Evolutionary conservation across 2,888 invertebrate species (phyloP).

Genomic region (Drymonia ruficornis): DNA sequence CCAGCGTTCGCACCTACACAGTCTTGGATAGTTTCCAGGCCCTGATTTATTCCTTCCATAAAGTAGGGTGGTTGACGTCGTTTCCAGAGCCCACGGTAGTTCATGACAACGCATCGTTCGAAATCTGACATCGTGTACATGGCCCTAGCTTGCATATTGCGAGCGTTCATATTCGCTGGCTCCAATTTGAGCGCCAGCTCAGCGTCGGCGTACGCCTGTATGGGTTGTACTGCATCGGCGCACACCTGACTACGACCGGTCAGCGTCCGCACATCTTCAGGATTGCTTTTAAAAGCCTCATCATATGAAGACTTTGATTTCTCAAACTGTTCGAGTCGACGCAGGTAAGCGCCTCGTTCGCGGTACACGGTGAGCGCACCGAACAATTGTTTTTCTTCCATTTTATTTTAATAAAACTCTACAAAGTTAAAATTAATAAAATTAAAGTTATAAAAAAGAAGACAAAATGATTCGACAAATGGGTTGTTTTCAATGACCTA

Average conservation of each 20-base stretch:
- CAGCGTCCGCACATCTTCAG: constrained; percentile 69
- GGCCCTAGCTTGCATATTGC: constrained; percentile 76
- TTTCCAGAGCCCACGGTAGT: constrained; percentile 62
- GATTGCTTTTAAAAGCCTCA: constrained; percentile 62
- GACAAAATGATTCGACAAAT: neutral
- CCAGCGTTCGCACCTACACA: constrained; percentile 76
- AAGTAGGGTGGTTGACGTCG: constrained; percentile 76
- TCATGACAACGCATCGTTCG: constrained; percentile 76
- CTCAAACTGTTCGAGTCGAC: constrained; percentile 75
- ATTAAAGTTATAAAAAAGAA: constrained; percentile 3
- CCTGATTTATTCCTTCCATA: constrained; percentile 76
- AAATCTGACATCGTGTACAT: constrained; percentile 79
- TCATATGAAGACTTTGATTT: constrained; percentile 74
- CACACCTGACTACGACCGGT: constrained; percentile 75
- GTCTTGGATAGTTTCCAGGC: constrained; percentile 76
- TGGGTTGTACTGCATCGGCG: constrained; percentile 71
- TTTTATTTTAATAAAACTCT: constrained; percentile 31
- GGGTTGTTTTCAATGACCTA: neutral
- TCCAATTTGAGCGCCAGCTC: constrained; percentile 72
- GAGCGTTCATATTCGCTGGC: constrained; percentile 72
- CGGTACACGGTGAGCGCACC: constrained; percentile 75
- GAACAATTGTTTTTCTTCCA: constrained; percentile 73
- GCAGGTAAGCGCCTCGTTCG: constrained; percentile 70
- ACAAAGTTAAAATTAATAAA: constrained; percentile 28
- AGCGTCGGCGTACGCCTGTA: constrained; percentile 73